Evolutionary conservation across 2,113 vertebrate species (phyloP), one percentile per base, ranked within the genome.

Genomic region (Ahaetulla prasina): DNA sequence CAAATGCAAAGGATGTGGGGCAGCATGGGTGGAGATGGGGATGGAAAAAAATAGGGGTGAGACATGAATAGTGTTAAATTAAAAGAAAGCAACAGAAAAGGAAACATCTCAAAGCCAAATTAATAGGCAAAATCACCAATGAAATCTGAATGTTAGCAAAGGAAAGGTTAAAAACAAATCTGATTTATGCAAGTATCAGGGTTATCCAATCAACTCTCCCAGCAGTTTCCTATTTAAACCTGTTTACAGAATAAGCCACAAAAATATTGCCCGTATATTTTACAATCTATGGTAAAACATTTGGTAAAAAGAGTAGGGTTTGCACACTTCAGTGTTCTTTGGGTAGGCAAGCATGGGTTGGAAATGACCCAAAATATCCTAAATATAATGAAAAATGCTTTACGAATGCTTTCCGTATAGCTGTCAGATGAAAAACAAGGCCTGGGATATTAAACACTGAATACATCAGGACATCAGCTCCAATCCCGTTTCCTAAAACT

Each of bases 31-130:
- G 89, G 53, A 53, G 91, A 93, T 93, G 93, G 95, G 95, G 94
- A 97, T 96, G 97, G 92, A 97, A 95, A 98, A 95, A 98, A 96
- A 98, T 94, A 96, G 97, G 74, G 97, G 97, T 94, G 96, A 98
- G 97, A 98, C 95, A 97, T 98, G 98, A 98, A 98, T 97, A 98
- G 97, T 98, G 98, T 98, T 97, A 98, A 98, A 97, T 95, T 96
- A 97, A 91, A 96, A 97, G 96, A 95, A 97, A 98, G 95, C 96
- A 96, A 98, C 95, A 97, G 96, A 97, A 97, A 97, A 96, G 97
- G 97, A 97, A 98, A 97, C 97, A 97, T 80, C 89, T 93, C 91
- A 63, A 63, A 97, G 95, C 94, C 96, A 95, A 96, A 97, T 97
- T 96, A 98, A 96, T 74, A 96, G 92, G 95, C 93, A 96, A 60